phyloP scores from a whole-genome alignment of 2,888 invertebrate genomes.

The Pedicia rivosa region DNA sequence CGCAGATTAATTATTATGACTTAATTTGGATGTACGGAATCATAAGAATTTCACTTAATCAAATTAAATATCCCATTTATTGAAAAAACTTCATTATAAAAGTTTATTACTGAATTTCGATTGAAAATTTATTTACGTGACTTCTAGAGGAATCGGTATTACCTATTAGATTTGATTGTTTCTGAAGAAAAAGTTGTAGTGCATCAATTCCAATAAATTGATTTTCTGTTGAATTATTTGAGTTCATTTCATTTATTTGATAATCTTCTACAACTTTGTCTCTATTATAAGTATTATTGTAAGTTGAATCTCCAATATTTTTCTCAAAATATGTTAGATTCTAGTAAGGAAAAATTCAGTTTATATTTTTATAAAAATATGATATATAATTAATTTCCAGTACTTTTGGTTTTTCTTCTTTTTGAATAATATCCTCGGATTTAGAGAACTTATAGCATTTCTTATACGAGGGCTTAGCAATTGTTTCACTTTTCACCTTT shows the following conservation, averaged over 20 bases:
- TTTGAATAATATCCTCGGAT: constrained; percentile 6
- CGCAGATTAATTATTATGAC: too few relatives aligned
- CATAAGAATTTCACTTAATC: too few relatives aligned
- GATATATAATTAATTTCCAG: neutral
- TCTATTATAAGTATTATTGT: constrained; percentile 11
- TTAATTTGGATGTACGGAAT: too few relatives aligned
- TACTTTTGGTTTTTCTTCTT: neutral
- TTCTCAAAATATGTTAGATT: constrained; percentile 7
- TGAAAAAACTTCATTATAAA: too few relatives aligned
- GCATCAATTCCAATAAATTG: constrained; percentile 5
- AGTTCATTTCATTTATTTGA: too few relatives aligned
- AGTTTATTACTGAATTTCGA: too few relatives aligned
- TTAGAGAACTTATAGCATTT: constrained; percentile 6
- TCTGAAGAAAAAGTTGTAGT: constrained; percentile 3
- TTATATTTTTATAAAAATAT: neutral
- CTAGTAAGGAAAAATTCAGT: neutral
- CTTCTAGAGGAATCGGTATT: too few relatives aligned
- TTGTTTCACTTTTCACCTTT: constrained; percentile 27
- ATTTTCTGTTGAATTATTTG: neutral
- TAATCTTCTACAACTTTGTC: constrained; percentile 15
- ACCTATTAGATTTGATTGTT: too few relatives aligned
- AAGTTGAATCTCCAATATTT: constrained; percentile 7
- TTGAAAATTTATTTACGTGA: too few relatives aligned
- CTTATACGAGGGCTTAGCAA: constrained; percentile 17
- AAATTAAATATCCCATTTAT: too few relatives aligned